A percentile compares a stretch with the other conserved stretches of the same genome.
Evolutionary conservation across 2,888 invertebrate genomes (phyloP).

Genomic region (Diadegma fenestrale): DNA sequence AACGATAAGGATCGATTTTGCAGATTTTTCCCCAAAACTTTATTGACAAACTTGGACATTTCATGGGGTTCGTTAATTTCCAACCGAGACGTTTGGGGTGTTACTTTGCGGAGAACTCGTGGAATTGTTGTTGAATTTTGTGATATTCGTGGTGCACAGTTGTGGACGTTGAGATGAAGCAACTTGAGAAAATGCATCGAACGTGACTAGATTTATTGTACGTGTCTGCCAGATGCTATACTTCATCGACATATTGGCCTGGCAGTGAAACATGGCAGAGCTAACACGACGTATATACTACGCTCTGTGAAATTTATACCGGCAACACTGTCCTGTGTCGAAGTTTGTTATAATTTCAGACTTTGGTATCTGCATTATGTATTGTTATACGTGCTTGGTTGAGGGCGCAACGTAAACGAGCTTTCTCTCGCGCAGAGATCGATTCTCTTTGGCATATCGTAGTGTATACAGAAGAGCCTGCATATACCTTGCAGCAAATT

Average conservation of each 20-base stretch:
- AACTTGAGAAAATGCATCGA: slow-evolving; percentile 16
- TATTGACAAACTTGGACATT: too few species aligned
- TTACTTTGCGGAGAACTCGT: neutral
- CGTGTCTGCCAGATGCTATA: slow-evolving; percentile 16
- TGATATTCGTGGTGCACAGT: slow-evolving; percentile 3
- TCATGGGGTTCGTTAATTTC: neutral
- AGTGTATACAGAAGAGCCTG: neutral
- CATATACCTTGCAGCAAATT: slow-evolving; percentile 39
- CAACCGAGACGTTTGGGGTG: neutral
- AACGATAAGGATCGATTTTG: neutral
- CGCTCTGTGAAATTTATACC: neutral
- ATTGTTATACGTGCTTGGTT: slow-evolving; percentile 21
- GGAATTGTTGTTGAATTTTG: neutral
- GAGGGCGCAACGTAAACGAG: neutral
- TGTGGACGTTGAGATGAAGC: neutral
- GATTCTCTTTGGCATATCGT: slow-evolving; percentile 25
- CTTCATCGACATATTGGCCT: slow-evolving; percentile 31
- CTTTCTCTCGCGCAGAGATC: slow-evolving; percentile 18
- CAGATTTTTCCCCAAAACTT: neutral
- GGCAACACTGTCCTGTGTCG: neutral
- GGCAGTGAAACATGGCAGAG: slow-evolving; percentile 15
- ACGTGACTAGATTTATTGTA: slow-evolving; percentile 28
- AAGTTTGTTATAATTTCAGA: slow-evolving; percentile 46
- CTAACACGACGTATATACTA: slow-evolving; percentile 7
- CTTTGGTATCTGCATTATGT: slow-evolving; percentile 44